Evolutionary conservation across 2,888 invertebrate genomes (phyloP).

Genomic region (Andricus curvator): DNA sequence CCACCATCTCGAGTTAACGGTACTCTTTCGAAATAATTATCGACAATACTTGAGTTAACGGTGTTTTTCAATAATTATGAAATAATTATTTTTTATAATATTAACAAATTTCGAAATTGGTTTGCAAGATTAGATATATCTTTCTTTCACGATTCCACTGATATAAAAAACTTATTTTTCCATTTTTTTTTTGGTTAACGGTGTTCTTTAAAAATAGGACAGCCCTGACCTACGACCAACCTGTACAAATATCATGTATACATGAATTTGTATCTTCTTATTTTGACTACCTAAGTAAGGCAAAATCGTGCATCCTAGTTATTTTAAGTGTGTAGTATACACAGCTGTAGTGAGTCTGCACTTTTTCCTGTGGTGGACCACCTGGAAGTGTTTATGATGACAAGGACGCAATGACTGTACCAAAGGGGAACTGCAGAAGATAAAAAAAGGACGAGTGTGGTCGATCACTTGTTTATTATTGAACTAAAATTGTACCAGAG

Average conservation of each 20-base stretch:
- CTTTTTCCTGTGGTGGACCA: slow-evolving; percentile 50
- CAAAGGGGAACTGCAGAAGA: neutral
- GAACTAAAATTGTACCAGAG: slow-evolving; percentile 10
- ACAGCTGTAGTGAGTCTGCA: slow-evolving; percentile 36
- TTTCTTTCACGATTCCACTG: too few relatives aligned
- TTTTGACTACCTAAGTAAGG: neutral
- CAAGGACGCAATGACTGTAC: neutral
- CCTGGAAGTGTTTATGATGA: slow-evolving; percentile 58
- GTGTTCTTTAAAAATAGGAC: too few relatives aligned
- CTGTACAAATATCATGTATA: neutral
- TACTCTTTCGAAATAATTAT: too few relatives aligned
- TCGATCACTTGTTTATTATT: slow-evolving; percentile 1
- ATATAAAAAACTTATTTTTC: too few relatives aligned
- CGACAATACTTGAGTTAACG: too few relatives aligned
- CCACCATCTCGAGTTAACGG: too few relatives aligned
- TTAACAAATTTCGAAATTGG: too few relatives aligned
- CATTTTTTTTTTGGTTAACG: too few relatives aligned
- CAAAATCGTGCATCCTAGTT: neutral
- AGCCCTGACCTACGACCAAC: too few relatives aligned
- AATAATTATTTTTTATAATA: too few relatives aligned
- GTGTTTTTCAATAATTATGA: too few relatives aligned
- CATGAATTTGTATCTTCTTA: neutral
- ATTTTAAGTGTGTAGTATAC: slow-evolving; percentile 6
- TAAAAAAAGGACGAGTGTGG: neutral
- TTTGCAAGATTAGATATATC: too few relatives aligned